Evolutionary conservation across 2,888 invertebrate species (phyloP), one percentile per base, ranked within the genome.

Genomic region (Athripsodes cinereus): DNA sequence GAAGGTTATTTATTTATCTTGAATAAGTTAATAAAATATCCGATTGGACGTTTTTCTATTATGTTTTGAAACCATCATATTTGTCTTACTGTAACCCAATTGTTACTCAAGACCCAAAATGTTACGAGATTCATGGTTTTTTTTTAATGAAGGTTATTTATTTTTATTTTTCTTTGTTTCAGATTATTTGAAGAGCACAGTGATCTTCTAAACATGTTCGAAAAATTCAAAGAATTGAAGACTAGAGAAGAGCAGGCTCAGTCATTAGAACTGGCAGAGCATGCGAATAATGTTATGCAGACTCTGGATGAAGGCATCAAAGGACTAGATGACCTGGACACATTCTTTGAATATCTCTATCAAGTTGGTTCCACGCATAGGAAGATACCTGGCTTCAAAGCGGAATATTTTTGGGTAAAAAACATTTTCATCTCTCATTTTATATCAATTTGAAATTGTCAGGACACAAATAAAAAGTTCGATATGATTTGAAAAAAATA

Each of bases 281-380:
- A 94, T 70, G 93, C 93, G 53, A 87, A 85, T 68, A 88, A 88
- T 67, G 93, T 95, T 22, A 94, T 94, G 93, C 85, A 84, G 67
- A 91, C 92, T 1, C 73, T 95, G 61, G 93, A 94, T 70, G 92
- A 93, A 69, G 90, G 92, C 61, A 93, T 95, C 74, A 87, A 88
- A 69, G 86, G 88, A 21, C 79, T 94, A 60, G 92, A 93, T 68
- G 87, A 92, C 71, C 79, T 91, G 73, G 92, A 93, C 72, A 84
- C 85, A 68, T 92, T 93, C 78, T 85, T 90, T 72, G 83, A 87
- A 67, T 90, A 86, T 70, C 81, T 94, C 57, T 86, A 89, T 68
- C 87, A 90, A 73, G 87, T 92, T 52, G 94, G 92, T 2, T 88
- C 87, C 53, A 86, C 88, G 56, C 94, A 94, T 74, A 80, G 85